Evolutionary conservation across 2,113 vertebrate genomes (phyloP).

Genomic region (Neoarius graeffei): DNA sequence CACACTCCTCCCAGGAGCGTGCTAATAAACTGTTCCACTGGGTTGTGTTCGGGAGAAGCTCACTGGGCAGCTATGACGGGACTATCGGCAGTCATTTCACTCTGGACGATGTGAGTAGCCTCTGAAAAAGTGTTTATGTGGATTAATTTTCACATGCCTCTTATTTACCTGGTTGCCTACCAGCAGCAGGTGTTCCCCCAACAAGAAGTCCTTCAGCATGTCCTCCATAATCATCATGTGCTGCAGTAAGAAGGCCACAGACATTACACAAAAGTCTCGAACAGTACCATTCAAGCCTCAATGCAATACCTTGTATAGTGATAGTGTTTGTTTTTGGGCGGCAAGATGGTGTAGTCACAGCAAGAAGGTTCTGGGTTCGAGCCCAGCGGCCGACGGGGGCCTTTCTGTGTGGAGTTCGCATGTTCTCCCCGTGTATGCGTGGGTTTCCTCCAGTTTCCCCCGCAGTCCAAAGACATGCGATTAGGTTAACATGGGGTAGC

Average conservation of each 20-base stretch:
- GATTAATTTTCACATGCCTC: background rate
- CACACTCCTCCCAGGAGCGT: constrained; percentile 3
- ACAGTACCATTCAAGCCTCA: background rate
- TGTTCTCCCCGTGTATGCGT: too few species aligned
- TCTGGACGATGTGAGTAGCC: background rate
- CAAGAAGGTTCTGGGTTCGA: too few species aligned
- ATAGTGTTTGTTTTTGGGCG: background rate
- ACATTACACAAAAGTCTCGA: background rate
- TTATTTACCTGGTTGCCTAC: constrained; percentile 94
- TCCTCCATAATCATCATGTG: constrained; percentile 96
- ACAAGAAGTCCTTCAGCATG: constrained; percentile 94
- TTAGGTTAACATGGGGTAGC: too few species aligned
- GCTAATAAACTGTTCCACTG: constrained; percentile 14
- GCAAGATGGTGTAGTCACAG: too few species aligned
- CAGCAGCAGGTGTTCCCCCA: constrained; percentile 93
- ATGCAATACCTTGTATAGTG: background rate
- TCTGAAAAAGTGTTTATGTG: background rate
- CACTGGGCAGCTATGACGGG: background rate
- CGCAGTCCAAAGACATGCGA: too few species aligned
- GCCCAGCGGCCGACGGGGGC: too few species aligned
- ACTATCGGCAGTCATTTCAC: background rate
- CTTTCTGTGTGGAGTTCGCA: too few species aligned
- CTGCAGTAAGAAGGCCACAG: constrained; percentile 67
- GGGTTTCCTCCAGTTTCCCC: too few species aligned
- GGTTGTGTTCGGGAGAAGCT: background rate